Base-by-base conservation (phyloP, 2,888 invertebrate species). In the Leucophenga maculata region DNA sequence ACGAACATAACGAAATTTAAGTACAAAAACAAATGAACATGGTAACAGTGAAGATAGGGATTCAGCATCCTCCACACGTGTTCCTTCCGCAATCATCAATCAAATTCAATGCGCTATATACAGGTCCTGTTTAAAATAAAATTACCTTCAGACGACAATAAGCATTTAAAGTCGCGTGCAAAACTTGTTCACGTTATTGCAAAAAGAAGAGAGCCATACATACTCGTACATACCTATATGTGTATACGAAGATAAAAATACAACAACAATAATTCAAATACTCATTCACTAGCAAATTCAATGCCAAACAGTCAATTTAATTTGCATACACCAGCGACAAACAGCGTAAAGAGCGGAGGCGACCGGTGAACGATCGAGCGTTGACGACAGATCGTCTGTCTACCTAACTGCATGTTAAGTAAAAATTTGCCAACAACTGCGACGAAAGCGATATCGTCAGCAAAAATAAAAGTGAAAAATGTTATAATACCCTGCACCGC, bases 21-120 rank as follows among this genome's bases (percentile, higher is more conserved):
- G n/a, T n/a, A n/a, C n/a, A n/a, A n/a, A n/a, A n/a, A n/a, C n/a
- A n/a, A n/a, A n/a, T n/a, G n/a, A n/a, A n/a, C n/a, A 32, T 32
- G 8, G 8, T 32, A 32, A 32, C 3, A 32, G 8, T 32, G 6
- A 32, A 32, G 32, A 32, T 6, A 32, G 32, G 32, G 32, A 32
- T 32, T 16, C 55, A 18, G 8, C 55, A 55, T 39, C 44, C n/a
- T 39, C 39, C 9, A 62, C 44, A 62, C 31, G 32, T 32, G 44
- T 32, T 32, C 46, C 64, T 26, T 26, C 20, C 20, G 46, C 32
- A 64, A 22, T n/a, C n/a, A n/a, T n/a, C 2, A 50, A 6, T 18
- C 46, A 9, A 59, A 64, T 13, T 57, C 39, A 54, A 67, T 70
- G 59, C 26, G 13, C 39, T 46, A 32, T n/a, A 69, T 65, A 62